phyloP scores from a whole-genome alignment of 1,140 invertebrate genomes.

The Druon quercuslanigerum region DNA sequence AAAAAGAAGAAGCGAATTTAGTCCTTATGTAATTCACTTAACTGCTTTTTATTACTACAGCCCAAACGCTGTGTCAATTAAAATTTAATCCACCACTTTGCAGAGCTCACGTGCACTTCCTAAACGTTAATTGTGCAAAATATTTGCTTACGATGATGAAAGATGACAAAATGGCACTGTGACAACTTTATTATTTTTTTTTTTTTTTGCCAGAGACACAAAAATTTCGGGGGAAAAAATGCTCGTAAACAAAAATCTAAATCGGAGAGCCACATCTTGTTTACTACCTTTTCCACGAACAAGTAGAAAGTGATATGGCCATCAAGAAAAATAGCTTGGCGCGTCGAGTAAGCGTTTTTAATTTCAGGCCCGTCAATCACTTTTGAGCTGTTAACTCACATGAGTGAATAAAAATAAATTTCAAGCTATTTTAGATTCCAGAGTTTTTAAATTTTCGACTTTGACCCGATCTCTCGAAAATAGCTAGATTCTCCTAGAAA shows the following conservation, averaged over 20 bases:
- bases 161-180: neutral
- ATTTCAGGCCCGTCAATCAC: neutral
- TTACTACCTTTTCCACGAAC: neutral
- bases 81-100: conserved; percentile 1
- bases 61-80: conserved; percentile 7
- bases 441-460: too few species aligned
- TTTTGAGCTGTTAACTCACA: too few species aligned
- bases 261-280: neutral
- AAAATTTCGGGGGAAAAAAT: neutral
- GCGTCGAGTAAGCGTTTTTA: neutral
- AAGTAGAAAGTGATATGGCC: neutral
- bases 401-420: too few species aligned
- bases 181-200: too few species aligned
- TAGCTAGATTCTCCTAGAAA: too few species aligned
- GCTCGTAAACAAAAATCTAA: conserved; percentile 5
- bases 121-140: neutral
- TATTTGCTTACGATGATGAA: neutral
- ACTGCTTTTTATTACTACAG: conserved; percentile 17
- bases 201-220: too few species aligned
- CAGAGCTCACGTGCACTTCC: neutral
- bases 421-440: too few species aligned
- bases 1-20: neutral
- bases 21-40: conserved; percentile 24
- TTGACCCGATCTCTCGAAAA: too few species aligned
- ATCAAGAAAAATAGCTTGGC: neutral